phyloP scores from a whole-genome alignment of 2,113 vertebrate species.

The Caretta caretta region DNA sequence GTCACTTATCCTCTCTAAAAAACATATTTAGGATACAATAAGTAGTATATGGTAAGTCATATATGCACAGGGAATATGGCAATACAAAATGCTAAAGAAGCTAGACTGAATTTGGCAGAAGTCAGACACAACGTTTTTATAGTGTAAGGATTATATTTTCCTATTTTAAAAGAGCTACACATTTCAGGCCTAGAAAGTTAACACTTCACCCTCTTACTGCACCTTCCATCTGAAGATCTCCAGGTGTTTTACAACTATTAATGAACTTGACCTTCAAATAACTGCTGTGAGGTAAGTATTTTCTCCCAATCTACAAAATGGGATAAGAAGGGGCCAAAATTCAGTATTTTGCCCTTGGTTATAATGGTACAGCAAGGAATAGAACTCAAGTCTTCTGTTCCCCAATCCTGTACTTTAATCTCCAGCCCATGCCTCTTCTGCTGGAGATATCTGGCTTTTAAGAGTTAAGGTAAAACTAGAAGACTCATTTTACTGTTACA shows the following conservation, averaged over 20 bases:
- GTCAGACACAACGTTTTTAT: background rate
- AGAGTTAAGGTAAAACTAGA: background rate
- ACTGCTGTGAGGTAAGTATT: background rate
- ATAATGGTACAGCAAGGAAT: background rate
- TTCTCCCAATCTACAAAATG: background rate
- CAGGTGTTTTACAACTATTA: background rate
- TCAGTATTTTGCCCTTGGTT: background rate
- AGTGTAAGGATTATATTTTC: background rate
- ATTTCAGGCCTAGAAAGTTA: background rate
- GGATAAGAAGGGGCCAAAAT: background rate
- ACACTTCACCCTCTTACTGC: background rate
- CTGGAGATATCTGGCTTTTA: background rate
- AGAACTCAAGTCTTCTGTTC: background rate
- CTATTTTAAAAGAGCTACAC: background rate
- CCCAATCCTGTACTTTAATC: background rate
- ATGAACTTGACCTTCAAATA: too few relatives aligned
- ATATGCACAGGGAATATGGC: background rate
- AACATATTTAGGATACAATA: background rate
- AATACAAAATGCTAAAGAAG: background rate
- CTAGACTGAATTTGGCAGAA: background rate
- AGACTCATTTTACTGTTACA: background rate
- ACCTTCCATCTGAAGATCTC: background rate
- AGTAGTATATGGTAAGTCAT: background rate
- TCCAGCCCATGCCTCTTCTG: background rate
- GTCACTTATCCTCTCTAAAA: background rate